Evolutionary conservation across 2,113 vertebrate genomes (phyloP).

Genomic region (Corythaixoides concolor): DNA sequence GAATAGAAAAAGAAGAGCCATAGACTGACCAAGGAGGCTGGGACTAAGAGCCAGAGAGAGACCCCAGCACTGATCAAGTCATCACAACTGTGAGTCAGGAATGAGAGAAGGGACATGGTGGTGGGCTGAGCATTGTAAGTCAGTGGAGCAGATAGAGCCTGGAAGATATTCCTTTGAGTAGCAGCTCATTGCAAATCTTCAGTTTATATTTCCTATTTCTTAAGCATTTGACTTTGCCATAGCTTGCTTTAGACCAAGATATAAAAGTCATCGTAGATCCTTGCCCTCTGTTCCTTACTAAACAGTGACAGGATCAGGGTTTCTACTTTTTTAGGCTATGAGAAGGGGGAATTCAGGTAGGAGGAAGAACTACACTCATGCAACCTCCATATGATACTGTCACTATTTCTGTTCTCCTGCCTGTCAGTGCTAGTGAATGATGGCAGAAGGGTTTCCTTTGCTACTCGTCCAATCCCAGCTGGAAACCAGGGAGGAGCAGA

Average conservation of each 20-base stretch:
- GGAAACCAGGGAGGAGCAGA: background rate
- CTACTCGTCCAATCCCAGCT: background rate
- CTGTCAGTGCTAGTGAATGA: background rate
- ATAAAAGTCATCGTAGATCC: background rate
- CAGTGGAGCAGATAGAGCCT: background rate
- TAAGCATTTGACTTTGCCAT: background rate
- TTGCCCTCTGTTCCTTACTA: background rate
- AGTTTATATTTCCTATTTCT: background rate
- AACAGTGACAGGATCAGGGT: background rate
- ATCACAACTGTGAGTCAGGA: background rate
- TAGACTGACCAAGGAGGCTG: background rate
- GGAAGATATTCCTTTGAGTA: background rate
- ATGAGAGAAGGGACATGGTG: background rate
- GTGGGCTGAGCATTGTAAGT: background rate
- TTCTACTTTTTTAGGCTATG: background rate
- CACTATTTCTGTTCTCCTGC: background rate
- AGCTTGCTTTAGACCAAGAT: background rate
- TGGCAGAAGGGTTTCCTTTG: background rate
- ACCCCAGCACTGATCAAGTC: background rate
- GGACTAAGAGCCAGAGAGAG: background rate
- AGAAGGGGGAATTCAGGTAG: background rate
- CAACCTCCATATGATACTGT: background rate
- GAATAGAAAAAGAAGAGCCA: background rate
- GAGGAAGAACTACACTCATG: background rate
- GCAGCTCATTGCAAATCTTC: background rate